phyloP scores from a whole-genome alignment of 2,888 invertebrate genomes.

The Chrysotoxum bicinctum region DNA sequence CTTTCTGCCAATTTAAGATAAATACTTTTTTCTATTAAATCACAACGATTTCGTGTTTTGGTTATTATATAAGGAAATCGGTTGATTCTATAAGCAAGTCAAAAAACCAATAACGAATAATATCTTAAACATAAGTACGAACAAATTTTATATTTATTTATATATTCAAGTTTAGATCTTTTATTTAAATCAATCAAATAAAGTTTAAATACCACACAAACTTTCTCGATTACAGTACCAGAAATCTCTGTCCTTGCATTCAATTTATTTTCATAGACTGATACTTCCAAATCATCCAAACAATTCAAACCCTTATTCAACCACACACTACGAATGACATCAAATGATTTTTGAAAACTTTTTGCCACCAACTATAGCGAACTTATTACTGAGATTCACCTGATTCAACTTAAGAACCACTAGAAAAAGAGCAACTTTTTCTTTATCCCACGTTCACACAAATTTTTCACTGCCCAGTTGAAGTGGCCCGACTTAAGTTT shows the following conservation, averaged over 20 bases:
- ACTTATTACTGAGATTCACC: conserved; percentile 1
- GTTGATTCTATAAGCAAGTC: no score
- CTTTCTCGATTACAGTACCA: background rate
- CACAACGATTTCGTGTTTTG: no score
- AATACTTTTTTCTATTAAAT: no score
- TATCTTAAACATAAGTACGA: no score
- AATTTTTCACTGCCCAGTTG: background rate
- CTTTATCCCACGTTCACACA: background rate
- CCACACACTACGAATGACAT: background rate
- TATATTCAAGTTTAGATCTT: no score
- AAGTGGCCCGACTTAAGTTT: background rate
- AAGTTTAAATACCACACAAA: background rate
- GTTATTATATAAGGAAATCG: no score
- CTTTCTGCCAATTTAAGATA: no score
- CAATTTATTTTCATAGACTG: background rate
- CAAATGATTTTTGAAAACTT: conserved; percentile 1
- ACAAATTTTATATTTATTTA: no score
- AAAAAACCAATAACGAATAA: no score
- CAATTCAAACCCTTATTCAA: background rate
- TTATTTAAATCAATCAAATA: no score
- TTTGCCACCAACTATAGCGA: background rate
- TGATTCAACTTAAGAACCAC: background rate
- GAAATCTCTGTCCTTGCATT: background rate
- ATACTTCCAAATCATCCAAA: conserved; percentile 1
- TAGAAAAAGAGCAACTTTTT: conserved; percentile 9